Percentiles rank a stretch among this genome's conserved stretches.
These are phyloP conservation scores for Pocota personata DNA, from an alignment of 2,888 invertebrate species.

Conservation along the genomic window DNA sequence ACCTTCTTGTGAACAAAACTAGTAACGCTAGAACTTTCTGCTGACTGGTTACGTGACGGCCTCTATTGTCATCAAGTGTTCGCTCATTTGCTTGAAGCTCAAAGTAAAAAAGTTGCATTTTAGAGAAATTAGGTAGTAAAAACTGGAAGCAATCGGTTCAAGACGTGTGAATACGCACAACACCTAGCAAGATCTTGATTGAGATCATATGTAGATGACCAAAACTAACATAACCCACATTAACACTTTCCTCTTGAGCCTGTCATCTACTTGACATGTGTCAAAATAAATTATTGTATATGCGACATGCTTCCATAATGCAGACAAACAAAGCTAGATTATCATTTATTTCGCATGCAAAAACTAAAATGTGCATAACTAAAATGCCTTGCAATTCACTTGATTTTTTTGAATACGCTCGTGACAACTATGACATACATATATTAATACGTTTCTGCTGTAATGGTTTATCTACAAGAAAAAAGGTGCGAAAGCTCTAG, in stretches of 20 bases:
- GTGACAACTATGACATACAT: slow-evolving; percentile 37
- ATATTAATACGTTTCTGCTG: slow-evolving; percentile 4
- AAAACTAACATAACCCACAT: background rate
- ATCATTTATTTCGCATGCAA: slow-evolving; percentile 51
- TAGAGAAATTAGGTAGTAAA: too few species aligned
- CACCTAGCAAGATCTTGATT: background rate
- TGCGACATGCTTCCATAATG: slow-evolving; percentile 2
- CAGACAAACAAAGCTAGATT: slow-evolving; percentile 5
- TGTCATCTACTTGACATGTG: slow-evolving; percentile 14
- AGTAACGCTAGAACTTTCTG: too few species aligned
- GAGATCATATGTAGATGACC: too few species aligned
- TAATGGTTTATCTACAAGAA: slow-evolving; percentile 8
- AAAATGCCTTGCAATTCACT: slow-evolving; percentile 32
- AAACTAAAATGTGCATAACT: slow-evolving; percentile 22
- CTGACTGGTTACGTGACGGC: too few species aligned
- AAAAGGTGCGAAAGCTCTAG: slow-evolving; percentile 14
- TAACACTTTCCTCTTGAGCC: background rate
- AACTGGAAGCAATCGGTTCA: background rate
- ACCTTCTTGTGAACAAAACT: too few species aligned
- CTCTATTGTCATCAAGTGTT: too few species aligned
- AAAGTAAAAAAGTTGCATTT: too few species aligned
- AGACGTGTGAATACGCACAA: background rate
- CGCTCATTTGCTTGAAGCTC: too few species aligned
- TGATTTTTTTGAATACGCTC: slow-evolving; percentile 8
- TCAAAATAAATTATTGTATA: slow-evolving; percentile 18